Base-by-base conservation (phyloP, 2,797 vertebrate species). In the Pteronotus mesoamericanus region DNA sequence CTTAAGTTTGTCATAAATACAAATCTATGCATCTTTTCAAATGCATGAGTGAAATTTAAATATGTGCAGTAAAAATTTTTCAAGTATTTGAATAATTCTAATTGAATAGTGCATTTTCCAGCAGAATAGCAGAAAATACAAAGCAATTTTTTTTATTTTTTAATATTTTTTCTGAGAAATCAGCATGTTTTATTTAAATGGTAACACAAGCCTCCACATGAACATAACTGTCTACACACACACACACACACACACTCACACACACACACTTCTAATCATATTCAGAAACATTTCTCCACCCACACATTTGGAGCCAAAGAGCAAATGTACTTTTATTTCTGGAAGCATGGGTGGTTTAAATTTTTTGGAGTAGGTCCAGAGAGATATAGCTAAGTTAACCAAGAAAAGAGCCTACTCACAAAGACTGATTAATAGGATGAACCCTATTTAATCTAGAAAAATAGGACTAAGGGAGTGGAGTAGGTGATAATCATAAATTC, bases 61-160 rank as follows among this genome's bases (percentile, higher is more conserved):
- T 96, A 88, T 85, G 24, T 74, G 86, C 18, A 87, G 29, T n/a
- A 44, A 95, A n/a, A 78, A 3, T 14, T 75, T 85, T 91, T 74
- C 64, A 94, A n/a, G 19, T 85, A 64, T 95, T 97, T 97, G 82
- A 97, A 91, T 97, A 96, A 92, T 93, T 94, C 1, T 10, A 57
- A 78, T 89, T 88, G 93, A 80, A 95, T 51, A 71, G 75, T 44
- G 84, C 97, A 80, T 64, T 94, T 48, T 80, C 97, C 42, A 53
- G 32, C 32, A 96, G 88, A 95, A 68, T 24, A 79, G 24, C 4
- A 86, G 22, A 75, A 95, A 89, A 84, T 42, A 2, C 10, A 48
- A 96, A 90, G 22, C 21, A 86, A 69, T 55, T 55, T 53, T 53
- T 57, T 57, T n/a, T n/a, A n/a, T n/a, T 57, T 57, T 57, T 9